Evolutionary conservation across 2,797 vertebrate species (phyloP).

Genomic region (Enteromius thamalakanensis): DNA sequence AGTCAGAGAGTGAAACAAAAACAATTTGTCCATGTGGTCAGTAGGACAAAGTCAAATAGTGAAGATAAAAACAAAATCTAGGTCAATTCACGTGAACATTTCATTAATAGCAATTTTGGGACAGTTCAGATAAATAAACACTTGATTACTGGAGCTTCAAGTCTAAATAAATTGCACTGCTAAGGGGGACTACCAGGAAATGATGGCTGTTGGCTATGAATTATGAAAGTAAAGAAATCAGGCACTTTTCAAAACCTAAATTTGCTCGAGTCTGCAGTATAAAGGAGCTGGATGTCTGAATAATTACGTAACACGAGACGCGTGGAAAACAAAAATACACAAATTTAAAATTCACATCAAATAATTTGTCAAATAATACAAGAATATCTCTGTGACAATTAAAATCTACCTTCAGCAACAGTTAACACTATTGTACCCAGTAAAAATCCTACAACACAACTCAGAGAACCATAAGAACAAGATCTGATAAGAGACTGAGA

Average conservation of each 20-base stretch:
- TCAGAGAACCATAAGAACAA: not conserved
- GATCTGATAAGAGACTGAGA: conserved; percentile 4
- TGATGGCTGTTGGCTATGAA: not conserved
- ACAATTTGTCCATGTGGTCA: not conserved
- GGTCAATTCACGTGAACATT: not conserved
- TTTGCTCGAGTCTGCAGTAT: not conserved
- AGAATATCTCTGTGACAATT: conserved; percentile 5
- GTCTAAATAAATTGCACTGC: conserved; percentile 9
- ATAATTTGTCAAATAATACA: conserved; percentile 28
- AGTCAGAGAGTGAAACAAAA: not conserved
- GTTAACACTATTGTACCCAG: conserved; percentile 30
- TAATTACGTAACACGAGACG: conserved; percentile 4
- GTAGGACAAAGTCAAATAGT: not conserved
- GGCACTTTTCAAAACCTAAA: conserved; percentile 49
- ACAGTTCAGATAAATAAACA: conserved; percentile 11
- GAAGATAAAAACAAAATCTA: conserved; percentile 5
- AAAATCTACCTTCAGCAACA: conserved; percentile 19
- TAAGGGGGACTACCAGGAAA: not conserved
- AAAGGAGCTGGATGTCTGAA: conserved; percentile 3
- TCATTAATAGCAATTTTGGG: conserved; percentile 11
- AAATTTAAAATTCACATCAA: conserved; percentile 1
- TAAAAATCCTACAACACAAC: conserved; percentile 19
- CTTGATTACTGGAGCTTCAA: conserved; percentile 4
- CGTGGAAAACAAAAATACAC: not conserved
- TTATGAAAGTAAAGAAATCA: conserved; percentile 34